Evolutionary conservation across 2,113 vertebrate species (phyloP), one percentile per base, ranked within the genome.

Genomic region (Nycticryphes semicollaris): DNA sequence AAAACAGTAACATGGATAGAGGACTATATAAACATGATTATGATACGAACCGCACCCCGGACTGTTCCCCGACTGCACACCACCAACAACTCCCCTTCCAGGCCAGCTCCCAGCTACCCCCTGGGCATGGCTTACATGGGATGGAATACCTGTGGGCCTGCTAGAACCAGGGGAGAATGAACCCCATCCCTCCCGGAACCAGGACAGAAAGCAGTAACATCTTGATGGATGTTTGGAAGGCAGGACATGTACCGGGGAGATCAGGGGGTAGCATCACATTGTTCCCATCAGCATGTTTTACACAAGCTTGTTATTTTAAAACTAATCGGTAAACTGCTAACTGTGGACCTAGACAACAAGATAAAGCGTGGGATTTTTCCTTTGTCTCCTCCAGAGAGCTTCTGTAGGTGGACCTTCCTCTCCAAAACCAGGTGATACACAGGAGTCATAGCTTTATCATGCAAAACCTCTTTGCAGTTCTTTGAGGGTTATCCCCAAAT

Each of bases 341-440:
- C 30, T 37, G 9, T 35, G 75, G 53, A 43, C 45, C 41, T 48
- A 54, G 45, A 53, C 51, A 75, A 60, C 3, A 63, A 43, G 45
- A 50, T 43, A 48, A 76, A 81, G 15, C 8, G 27, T 18, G 35
- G 17, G 7, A 3, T 12, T 47, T 83, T 43, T 69, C 76, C 53
- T 33, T 51, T 68, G 28, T 39, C 21, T 27, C 31, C 54, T 28
- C 1, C 4, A 23, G 12, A 78, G 21, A 75, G 11, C n/a, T 93
- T 53, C 45, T 33, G 20, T 25, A 79, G 57, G 48, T 60, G 53
- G 33, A 76, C 30, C 76, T 94, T 94, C 89, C 85, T 95, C 97
- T 96, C 89, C 93, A 89, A 96, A 97, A 86, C 57, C 92, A 92
- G 54, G 48, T 91, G 30, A n/a, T 22, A 22, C 14, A 35, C 31